Evolutionary conservation across 2,888 invertebrate genomes (phyloP).

Genomic region (Phlogophora meticulosa): DNA sequence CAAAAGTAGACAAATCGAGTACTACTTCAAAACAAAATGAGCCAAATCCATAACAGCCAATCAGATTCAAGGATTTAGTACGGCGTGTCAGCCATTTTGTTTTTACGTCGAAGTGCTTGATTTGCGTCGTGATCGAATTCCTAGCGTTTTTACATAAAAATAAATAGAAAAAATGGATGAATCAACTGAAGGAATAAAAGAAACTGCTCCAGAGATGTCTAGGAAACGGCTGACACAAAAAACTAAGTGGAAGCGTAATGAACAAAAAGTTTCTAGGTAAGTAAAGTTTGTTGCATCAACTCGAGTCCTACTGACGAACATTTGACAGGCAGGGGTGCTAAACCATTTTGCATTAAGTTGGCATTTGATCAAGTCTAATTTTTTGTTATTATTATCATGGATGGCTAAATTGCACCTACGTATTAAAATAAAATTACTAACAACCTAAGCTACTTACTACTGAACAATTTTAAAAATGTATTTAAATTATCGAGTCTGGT

Average conservation of each 20-base stretch:
- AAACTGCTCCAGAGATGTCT: slow-evolving; percentile 43
- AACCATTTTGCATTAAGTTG: slow-evolving; percentile 39
- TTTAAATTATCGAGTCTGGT: slow-evolving; percentile 39
- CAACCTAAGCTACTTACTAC: slow-evolving; percentile 38
- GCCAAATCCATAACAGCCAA: slow-evolving; percentile 38
- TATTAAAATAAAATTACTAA: slow-evolving; percentile 39
- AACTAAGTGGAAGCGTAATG: slow-evolving; percentile 30
- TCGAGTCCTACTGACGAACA: slow-evolving; percentile 34
- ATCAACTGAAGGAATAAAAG: slow-evolving; percentile 35
- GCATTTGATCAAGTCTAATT: slow-evolving; percentile 37
- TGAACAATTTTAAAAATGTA: slow-evolving; percentile 40
- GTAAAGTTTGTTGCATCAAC: slow-evolving; percentile 37
- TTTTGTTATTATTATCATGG: slow-evolving; percentile 40
- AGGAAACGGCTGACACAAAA: slow-evolving; percentile 40
- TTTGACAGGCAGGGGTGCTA: slow-evolving; percentile 39
- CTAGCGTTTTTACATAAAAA: slow-evolving; percentile 37
- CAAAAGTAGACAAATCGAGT: slow-evolving; percentile 37
- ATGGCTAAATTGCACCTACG: slow-evolving; percentile 39
- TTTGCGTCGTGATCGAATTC: slow-evolving; percentile 27
- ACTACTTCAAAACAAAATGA: slow-evolving; percentile 38
- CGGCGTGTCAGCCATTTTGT: slow-evolving; percentile 34
- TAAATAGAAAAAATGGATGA: slow-evolving; percentile 32
- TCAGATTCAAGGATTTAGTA: slow-evolving; percentile 38
- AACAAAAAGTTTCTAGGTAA: slow-evolving; percentile 40
- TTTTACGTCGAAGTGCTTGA: slow-evolving; percentile 29